phyloP scores from a whole-genome alignment of 2,888 invertebrate species.

The Brachylomia viminalis region DNA sequence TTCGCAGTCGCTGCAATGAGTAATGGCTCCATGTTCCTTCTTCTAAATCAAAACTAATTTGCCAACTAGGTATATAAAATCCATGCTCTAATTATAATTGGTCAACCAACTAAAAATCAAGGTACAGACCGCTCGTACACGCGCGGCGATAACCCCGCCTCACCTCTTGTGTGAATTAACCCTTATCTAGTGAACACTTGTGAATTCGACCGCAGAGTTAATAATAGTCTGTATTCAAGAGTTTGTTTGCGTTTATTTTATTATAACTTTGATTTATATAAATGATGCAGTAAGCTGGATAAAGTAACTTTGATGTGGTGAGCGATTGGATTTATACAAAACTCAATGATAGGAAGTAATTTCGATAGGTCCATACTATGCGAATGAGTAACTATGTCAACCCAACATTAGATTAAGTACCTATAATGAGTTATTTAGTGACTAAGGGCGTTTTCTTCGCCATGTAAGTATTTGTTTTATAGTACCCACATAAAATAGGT shows the following conservation, averaged over 20 bases:
- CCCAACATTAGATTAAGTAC: too few species aligned
- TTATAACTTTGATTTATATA: slow-evolving; percentile 17
- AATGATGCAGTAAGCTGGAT: background rate
- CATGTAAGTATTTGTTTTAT: too few species aligned
- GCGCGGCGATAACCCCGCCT: slow-evolving; percentile 74
- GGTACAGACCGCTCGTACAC: slow-evolving; percentile 61
- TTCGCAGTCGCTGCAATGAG: background rate
- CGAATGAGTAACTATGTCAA: too few species aligned
- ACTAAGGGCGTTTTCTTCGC: too few species aligned
- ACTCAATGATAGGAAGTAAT: background rate
- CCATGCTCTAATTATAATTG: slow-evolving; percentile 56
- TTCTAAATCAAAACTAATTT: background rate
- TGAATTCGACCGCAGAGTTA: slow-evolving; percentile 44
- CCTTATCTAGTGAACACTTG: slow-evolving; percentile 67
- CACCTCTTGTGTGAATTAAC: slow-evolving; percentile 73
- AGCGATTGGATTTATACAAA: background rate
- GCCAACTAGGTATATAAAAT: background rate
- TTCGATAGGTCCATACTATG: background rate
- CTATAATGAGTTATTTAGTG: too few species aligned
- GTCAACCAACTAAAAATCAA: slow-evolving; percentile 72
- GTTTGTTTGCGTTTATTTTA: slow-evolving; percentile 32
- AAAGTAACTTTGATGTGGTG: background rate
- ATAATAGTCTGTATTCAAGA: slow-evolving; percentile 40
- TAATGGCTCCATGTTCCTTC: background rate
- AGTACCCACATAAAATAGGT: too few species aligned